phyloP scores from a whole-genome alignment of 2,113 vertebrate species.

The Pontoporia blainvillei region DNA sequence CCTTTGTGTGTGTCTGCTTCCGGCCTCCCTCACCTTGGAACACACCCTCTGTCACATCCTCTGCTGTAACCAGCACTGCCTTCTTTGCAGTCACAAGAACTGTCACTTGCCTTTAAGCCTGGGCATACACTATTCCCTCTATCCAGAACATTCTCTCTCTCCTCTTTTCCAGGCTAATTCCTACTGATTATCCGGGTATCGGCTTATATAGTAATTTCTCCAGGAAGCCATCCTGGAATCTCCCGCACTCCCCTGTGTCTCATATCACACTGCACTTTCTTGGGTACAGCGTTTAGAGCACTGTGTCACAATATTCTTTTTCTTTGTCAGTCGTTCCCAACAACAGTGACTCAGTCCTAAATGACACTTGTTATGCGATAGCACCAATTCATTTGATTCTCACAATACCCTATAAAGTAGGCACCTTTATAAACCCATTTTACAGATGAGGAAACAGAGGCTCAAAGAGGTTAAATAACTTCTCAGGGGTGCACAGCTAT shows the following conservation, averaged over 20 bases:
- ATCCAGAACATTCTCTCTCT: not conserved
- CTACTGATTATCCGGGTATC: not conserved
- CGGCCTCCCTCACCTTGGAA: not conserved
- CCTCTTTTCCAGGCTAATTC: not conserved
- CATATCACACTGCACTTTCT: not conserved
- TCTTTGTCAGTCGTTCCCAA: not conserved
- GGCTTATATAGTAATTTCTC: not conserved
- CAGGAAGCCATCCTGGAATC: not conserved
- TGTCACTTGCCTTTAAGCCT: not conserved
- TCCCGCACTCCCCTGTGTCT: fast-evolving
- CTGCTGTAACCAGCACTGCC: too few relatives aligned
- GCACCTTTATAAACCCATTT: too few relatives aligned
- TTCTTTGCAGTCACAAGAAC: not conserved
- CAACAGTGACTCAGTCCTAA: not conserved
- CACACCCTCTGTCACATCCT: not conserved
- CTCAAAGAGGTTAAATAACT: not conserved
- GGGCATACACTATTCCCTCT: not conserved
- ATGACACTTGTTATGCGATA: fast-evolving
- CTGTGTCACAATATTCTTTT: not conserved
- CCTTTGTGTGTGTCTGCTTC: not conserved
- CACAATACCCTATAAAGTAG: not conserved
- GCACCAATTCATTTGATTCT: not conserved
- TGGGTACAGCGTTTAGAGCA: not conserved
- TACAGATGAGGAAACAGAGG: not conserved
- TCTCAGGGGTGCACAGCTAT: not conserved